Percentiles rank a stretch among this genome's conserved stretches.
These are phyloP conservation scores for Globicephala melas DNA, from an alignment of 2,113 vertebrate species.

Conservation along the genomic window DNA sequence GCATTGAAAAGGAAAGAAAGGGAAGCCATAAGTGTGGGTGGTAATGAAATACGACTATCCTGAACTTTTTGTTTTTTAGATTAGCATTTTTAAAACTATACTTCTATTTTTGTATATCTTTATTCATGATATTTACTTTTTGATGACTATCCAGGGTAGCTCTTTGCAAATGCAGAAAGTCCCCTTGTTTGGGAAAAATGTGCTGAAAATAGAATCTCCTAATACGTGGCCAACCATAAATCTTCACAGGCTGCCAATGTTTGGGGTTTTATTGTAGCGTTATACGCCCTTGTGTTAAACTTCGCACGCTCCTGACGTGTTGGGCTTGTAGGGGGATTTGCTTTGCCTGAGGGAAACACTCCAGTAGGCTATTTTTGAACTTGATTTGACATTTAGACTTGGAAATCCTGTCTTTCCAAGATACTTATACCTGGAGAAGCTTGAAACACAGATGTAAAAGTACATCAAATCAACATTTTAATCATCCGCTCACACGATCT, in stretches of 20 bases:
- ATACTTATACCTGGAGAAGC: constrained; percentile 14
- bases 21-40: neutral
- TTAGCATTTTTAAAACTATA: constrained; percentile 1
- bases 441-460: neutral
- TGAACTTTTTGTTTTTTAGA: neutral
- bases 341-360: constrained; percentile 62
- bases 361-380: constrained; percentile 42
- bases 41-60: neutral
- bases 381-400: constrained; percentile 56
- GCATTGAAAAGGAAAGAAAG: neutral
- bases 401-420: constrained; percentile 48
- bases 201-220: constrained; percentile 63
- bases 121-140: constrained; percentile 50
- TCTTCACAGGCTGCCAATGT: constrained; percentile 48
- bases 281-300: constrained; percentile 38
- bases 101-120: constrained; percentile 54
- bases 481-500: neutral
- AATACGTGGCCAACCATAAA: constrained; percentile 22
- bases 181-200: constrained; percentile 41
- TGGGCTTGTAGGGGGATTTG: constrained; percentile 55
- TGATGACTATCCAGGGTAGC: constrained; percentile 37
- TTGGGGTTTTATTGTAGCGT: constrained; percentile 20
- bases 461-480: neutral
- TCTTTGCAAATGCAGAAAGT: constrained; percentile 53
- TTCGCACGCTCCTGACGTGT: neutral